Percentiles rank a stretch among this genome's conserved stretches.
Evolutionary conservation across 2,888 invertebrate species (phyloP).

Genomic region (Pristionchus exspectatus): DNA sequence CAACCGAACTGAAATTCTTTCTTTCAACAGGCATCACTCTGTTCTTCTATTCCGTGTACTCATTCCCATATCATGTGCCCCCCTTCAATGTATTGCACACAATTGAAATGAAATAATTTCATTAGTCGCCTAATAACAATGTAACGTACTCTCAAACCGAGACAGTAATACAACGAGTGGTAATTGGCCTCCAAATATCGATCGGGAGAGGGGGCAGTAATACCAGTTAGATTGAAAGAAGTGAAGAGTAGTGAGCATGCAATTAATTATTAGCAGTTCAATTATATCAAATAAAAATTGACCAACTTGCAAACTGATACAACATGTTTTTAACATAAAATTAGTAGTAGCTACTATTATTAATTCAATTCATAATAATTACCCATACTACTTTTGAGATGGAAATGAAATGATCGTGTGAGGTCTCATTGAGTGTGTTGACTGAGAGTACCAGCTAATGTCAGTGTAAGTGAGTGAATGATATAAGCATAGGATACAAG

Average conservation of each 20-base stretch:
- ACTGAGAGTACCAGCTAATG: constrained; percentile 31
- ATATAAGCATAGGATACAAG: not conserved
- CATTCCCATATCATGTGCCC: not conserved
- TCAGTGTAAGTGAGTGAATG: constrained; percentile 43
- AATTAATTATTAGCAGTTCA: constrained; percentile 40
- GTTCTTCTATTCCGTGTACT: not conserved
- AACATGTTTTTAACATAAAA: not conserved
- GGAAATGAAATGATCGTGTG: constrained; percentile 33
- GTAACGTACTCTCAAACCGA: constrained; percentile 12
- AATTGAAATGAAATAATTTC: constrained; percentile 13
- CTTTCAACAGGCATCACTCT: not conserved
- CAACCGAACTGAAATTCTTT: no score
- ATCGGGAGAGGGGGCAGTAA: not conserved
- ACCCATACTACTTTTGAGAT: constrained; percentile 37
- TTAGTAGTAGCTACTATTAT: constrained; percentile 6
- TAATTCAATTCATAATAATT: constrained; percentile 43
- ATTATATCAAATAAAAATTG: constrained; percentile 19
- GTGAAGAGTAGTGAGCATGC: constrained; percentile 28
- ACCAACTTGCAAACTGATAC: not conserved
- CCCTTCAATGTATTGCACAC: not conserved
- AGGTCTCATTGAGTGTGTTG: constrained; percentile 32
- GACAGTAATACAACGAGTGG: constrained; percentile 16
- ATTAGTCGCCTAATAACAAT: constrained; percentile 35
- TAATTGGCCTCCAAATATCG: constrained; percentile 2
- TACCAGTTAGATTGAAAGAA: constrained; percentile 31